Evolutionary conservation across 2,888 invertebrate species (phyloP), one percentile per base, ranked within the genome.

Genomic region (Cryptocephalus primarius): DNA sequence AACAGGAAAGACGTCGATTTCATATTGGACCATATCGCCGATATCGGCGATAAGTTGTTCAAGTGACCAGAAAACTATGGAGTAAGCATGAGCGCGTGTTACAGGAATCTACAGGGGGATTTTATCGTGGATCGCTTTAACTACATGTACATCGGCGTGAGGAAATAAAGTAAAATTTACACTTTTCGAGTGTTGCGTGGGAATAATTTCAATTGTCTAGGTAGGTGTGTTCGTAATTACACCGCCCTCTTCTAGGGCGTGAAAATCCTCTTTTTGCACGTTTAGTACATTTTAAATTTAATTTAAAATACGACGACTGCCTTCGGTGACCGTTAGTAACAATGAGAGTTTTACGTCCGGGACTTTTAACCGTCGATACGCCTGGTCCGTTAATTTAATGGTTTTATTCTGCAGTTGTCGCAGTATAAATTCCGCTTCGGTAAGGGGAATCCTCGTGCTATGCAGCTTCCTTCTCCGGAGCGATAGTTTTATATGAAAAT

Each of bases 1-100:
- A 75, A 71, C 1, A 62, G 62, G 33, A 63, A 67, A 8, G 81
- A 82, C 60, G 68, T 82, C 34, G 76, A 78, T 57, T 80, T 76
- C 57, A 72, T 83, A 49, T 61, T 82, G 48, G 72, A 79, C 52
- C 79, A 81, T 60, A 75, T 83, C 42, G 72, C 77, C 49, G 71
- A 72, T 48, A 74, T 80, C 44, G 80, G 79, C 10, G 56, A 60
- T 45, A 51, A 54, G 6, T 46, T 60, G 9, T 60, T 50, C 33
- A 52, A 54, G 40, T 55, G 34, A 46, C 38, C 1, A 12, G 9
- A 8, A 12, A 14, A 34, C 22, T 11, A 4, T 9, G 13, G 22
- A 39, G 22, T 39, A 9, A 14, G 8, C 8, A 8, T 39, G n/a
- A 10, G 2, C 13, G 9, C 22, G 22, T 14, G 9, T 34, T n/a